These are phyloP conservation scores for Drepana arcuata DNA, from an alignment of 1,140 invertebrate species.

Conservation along the genomic window DNA sequence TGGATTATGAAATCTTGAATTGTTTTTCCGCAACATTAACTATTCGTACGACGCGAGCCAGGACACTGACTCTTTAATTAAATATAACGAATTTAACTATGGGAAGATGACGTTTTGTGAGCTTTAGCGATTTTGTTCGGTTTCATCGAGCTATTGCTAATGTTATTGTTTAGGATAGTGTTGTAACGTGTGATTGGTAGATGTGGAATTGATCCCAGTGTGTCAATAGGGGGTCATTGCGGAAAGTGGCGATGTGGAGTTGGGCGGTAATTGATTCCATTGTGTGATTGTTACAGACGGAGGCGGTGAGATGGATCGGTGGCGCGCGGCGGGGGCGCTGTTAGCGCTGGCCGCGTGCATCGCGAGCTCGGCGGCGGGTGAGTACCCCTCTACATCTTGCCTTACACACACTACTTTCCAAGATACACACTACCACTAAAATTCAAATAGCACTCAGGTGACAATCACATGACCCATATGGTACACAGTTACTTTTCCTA, in stretches of 20 bases:
- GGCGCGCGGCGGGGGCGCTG: slow-evolving; percentile 66
- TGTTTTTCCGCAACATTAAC: slow-evolving; percentile 17
- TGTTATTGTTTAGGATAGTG: too few relatives aligned
- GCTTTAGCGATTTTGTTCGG: slow-evolving; percentile 4
- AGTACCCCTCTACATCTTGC: slow-evolving; percentile 6
- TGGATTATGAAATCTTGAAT: slow-evolving; percentile 16
- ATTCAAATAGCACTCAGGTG: too few relatives aligned
- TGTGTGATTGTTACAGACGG: slow-evolving; percentile 49
- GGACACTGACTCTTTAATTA: slow-evolving; percentile 4
- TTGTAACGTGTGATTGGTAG: too few relatives aligned
- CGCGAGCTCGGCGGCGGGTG: slow-evolving; percentile 52
- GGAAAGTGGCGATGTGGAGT: slow-evolving; percentile 5
- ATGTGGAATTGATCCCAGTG: too few relatives aligned
- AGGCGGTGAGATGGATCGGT: slow-evolving; percentile 59
- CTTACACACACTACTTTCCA: background rate
- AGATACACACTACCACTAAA: too few relatives aligned
- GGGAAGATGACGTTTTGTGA: slow-evolving; percentile 7
- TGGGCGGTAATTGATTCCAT: slow-evolving; percentile 25
- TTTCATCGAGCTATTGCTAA: too few relatives aligned
- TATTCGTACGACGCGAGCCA: slow-evolving; percentile 9
- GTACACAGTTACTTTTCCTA: too few relatives aligned
- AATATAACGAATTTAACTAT: slow-evolving; percentile 5
- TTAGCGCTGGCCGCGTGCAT: slow-evolving; percentile 65
- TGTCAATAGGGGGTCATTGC: too few relatives aligned
- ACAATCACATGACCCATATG: too few relatives aligned